phyloP scores from a whole-genome alignment of 2,797 vertebrate genomes.

The Epinephelus awoara region DNA sequence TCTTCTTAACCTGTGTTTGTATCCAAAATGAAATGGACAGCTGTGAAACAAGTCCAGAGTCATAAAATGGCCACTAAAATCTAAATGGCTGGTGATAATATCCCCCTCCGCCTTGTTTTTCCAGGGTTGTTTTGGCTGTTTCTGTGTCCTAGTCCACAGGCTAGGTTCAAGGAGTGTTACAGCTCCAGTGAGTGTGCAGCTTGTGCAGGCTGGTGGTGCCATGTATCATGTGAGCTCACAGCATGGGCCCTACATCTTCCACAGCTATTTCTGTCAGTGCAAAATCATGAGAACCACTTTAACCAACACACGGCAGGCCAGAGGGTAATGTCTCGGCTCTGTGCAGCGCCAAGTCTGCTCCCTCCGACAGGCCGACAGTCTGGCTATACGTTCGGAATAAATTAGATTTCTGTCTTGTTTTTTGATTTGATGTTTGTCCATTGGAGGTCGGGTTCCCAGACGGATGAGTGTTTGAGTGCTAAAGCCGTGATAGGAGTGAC shows the following conservation, averaged over 20 bases:
- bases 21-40: slow-evolving; percentile 30
- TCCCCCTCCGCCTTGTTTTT: slow-evolving; percentile 34
- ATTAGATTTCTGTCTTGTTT: slow-evolving; percentile 46
- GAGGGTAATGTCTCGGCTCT: slow-evolving; percentile 40
- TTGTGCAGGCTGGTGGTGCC: slow-evolving; percentile 39
- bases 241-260: slow-evolving; percentile 56
- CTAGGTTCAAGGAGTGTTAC: slow-evolving; percentile 54
- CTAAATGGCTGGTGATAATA: slow-evolving; percentile 33
- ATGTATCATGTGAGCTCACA: slow-evolving; percentile 72
- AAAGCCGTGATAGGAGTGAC: slow-evolving; percentile 48
- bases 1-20: slow-evolving; percentile 29
- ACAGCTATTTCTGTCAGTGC: slow-evolving; percentile 69
- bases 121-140: slow-evolving; percentile 50
- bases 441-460: slow-evolving; percentile 44
- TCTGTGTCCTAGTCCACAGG: slow-evolving; percentile 46
- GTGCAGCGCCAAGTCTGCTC: slow-evolving; percentile 40
- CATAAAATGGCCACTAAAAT: slow-evolving; percentile 51
- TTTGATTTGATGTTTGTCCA: slow-evolving; percentile 46
- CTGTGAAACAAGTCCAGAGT: slow-evolving; percentile 42
- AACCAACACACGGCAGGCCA: slow-evolving; percentile 62
- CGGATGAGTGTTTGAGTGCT: slow-evolving; percentile 52
- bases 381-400: slow-evolving; percentile 40
- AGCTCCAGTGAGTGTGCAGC: slow-evolving; percentile 52
- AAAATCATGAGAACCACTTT: slow-evolving; percentile 76
- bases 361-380: slow-evolving; percentile 29